Percentiles rank a stretch among this genome's conserved stretches.
Conservation (phyloP, 2,113 vertebrate genomes). For the Bubo blakistoni region DNA sequence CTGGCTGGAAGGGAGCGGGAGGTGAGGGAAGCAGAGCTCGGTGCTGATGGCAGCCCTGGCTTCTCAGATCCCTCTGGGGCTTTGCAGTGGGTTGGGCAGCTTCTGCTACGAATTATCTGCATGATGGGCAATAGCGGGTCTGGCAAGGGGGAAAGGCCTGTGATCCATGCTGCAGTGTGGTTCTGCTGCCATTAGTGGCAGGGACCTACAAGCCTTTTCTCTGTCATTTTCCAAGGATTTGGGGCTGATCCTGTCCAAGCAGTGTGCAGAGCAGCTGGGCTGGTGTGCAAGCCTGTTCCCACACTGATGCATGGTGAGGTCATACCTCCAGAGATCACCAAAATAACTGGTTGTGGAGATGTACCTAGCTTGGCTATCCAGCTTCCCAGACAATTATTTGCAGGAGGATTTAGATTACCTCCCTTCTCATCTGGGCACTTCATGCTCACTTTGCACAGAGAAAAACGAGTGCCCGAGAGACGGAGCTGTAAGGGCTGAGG, state of each 20-base stretch:
- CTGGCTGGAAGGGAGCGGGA: background rate
- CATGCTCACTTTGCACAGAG: background rate
- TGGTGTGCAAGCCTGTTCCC: background rate
- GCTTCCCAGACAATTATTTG: background rate
- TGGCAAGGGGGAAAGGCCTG: background rate
- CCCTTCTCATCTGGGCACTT: background rate
- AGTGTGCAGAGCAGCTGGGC: background rate
- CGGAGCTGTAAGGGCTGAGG: background rate
- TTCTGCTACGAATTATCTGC: background rate
- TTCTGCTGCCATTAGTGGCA: background rate
- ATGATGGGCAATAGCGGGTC: rapidly evolving
- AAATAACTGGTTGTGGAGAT: background rate
- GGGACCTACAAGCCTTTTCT: background rate
- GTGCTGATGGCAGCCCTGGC: background rate
- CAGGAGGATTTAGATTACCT: background rate
- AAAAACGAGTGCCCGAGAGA: background rate
- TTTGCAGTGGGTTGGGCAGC: background rate
- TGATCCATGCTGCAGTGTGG: rapidly evolving
- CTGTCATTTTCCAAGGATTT: background rate
- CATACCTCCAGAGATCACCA: background rate
- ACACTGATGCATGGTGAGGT: no score
- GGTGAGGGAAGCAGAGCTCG: background rate
- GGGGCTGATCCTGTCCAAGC: background rate
- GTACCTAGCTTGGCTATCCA: background rate
- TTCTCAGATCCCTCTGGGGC: background rate